phyloP scores from a whole-genome alignment of 2,797 vertebrate species.

The Tadarida brasiliensis region DNA sequence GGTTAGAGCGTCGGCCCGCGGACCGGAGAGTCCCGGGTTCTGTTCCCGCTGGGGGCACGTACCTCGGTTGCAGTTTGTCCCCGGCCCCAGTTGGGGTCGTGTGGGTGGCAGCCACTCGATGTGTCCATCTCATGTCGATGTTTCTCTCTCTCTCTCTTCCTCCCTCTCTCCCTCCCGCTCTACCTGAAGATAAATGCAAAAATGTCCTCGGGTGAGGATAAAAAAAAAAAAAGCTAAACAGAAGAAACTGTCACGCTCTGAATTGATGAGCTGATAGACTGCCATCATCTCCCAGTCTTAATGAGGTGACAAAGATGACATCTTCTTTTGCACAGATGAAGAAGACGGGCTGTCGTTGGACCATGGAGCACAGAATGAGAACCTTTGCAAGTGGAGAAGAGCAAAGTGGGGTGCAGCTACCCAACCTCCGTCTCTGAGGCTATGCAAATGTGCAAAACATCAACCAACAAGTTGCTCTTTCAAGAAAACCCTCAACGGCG shows the following conservation, averaged over 20 bases:
- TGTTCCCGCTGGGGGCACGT: too few relatives aligned
- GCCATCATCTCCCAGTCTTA: rapidly evolving
- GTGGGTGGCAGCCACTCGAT: too few relatives aligned
- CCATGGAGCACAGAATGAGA: rapidly evolving
- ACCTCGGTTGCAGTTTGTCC: too few relatives aligned
- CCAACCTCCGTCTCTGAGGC: neutral
- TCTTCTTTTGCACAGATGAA: neutral
- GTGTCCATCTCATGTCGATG: too few relatives aligned
- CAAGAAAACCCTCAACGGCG: rapidly evolving
- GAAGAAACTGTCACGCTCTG: neutral
- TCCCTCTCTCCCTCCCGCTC: too few relatives aligned
- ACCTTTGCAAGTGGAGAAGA: neutral
- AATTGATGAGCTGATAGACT: neutral
- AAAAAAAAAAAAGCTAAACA: rapidly evolving
- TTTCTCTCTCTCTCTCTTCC: too few relatives aligned
- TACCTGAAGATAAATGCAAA: too few relatives aligned
- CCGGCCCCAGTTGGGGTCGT: too few relatives aligned
- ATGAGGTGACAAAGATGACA: rapidly evolving
- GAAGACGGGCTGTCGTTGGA: rapidly evolving
- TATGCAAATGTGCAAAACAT: rapidly evolving
- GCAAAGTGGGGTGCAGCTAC: rapidly evolving
- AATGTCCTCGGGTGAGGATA: too few relatives aligned
- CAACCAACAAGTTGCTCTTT: neutral
- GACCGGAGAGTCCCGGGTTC: too few relatives aligned
- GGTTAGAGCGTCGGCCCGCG: too few relatives aligned